These are phyloP conservation scores for Drosophila bocqueti DNA, from an alignment of 1,140 invertebrate species.

Conservation along the genomic window DNA sequence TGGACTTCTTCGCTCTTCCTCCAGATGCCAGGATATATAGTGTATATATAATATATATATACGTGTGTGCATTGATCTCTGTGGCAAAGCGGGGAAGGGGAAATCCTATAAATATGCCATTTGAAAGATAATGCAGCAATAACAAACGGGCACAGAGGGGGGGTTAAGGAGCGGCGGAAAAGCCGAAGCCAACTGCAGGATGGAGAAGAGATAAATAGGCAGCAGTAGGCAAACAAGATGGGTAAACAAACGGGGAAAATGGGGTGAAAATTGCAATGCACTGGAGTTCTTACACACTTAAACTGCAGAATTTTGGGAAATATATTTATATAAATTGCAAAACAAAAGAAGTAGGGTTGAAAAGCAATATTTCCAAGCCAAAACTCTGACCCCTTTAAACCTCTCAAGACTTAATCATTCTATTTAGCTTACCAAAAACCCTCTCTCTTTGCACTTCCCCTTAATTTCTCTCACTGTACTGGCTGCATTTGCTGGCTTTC, in stretches of 20 bases:
- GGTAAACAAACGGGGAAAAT: constrained; percentile 54
- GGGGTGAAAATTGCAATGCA: background rate
- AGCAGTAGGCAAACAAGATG: constrained; percentile 79
- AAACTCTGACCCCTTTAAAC: background rate
- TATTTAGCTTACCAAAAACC: too few species aligned
- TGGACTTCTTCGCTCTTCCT: constrained; percentile 1
- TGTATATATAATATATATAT: constrained; percentile 1
- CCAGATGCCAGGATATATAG: constrained; percentile 9
- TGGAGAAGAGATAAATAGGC: constrained; percentile 77
- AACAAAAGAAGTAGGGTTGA: accelerated
- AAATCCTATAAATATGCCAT: constrained; percentile 84
- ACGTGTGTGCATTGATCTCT: constrained; percentile 52
- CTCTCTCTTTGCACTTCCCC: accelerated
- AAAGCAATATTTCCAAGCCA: background rate
- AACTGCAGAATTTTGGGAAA: accelerated
- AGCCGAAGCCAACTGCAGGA: constrained; percentile 41
- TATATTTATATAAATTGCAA: background rate
- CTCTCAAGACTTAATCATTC: background rate
- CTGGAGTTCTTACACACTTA: background rate
- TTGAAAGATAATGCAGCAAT: constrained; percentile 84
- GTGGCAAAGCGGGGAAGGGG: constrained; percentile 1
- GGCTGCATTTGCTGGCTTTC: constrained; percentile 37
- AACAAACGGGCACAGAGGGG: constrained; percentile 62
- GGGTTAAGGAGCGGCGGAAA: constrained; percentile 1
- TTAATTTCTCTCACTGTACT: background rate